Base-by-base conservation (phyloP, 1,140 invertebrate species). In the Drosophila leontia region DNA sequence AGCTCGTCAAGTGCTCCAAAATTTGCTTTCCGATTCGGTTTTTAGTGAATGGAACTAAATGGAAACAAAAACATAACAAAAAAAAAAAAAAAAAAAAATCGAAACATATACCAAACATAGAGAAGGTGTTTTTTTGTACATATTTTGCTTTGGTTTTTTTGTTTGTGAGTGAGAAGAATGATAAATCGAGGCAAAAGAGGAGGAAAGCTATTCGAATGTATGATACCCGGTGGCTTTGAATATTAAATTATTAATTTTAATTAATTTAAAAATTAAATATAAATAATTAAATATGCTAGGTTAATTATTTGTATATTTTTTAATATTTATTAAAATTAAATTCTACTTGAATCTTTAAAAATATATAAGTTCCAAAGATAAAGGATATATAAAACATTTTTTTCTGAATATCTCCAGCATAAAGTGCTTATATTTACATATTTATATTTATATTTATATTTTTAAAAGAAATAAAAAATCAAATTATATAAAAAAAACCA, bases 21-120 rank as follows among this genome's bases (percentile, higher is more conserved):
- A 56, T 34, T 72, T 59, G 53, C 67, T 72, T 72, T 71, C 37
- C 37, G 53, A 35, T 70, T 70, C 37, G 50, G 51, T 44, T 74
- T 72, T 72, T 72, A 51, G 70, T 72, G 70, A 74, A 74, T 74
- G 71, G 69, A 74, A 67, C 61, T 69, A 69, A 69, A 35, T 64
- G 59, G 60, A 64, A 69, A 35, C 29, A 15, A 39, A 69, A 69
- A 72, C 34, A 44, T 37, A 37, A 58, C 11, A 26, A 35, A 45
- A 42, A 47, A 13, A 37, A 1, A n/a, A n/a, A n/a, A n/a, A 11
- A 45, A 42, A 47, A 13, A 37, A 1, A n/a, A 11, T 26, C 6
- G 29, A 58, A 41, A 32, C 34, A 19, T 53, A 12, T 53, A 39
- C 26, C 61, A 70, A 70, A 68, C 47, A 65, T 29, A 42, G 48